Percentiles rank a stretch among this genome's conserved stretches.
phyloP scores from a whole-genome alignment of 1,140 invertebrate species.

The Homarus americanus region DNA sequence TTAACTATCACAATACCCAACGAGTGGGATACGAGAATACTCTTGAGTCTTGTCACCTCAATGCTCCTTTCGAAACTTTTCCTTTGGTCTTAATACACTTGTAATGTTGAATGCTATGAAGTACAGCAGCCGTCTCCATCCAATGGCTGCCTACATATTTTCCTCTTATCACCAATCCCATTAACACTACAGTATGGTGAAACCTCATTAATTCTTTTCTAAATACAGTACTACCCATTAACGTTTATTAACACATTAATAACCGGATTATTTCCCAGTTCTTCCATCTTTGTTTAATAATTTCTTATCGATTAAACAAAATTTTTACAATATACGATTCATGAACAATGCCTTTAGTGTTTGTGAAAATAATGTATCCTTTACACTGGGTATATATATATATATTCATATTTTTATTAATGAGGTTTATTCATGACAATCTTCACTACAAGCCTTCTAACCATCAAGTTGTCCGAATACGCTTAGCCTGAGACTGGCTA shows the following conservation, averaged over 20 bases:
- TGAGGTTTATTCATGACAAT: conserved; percentile 16
- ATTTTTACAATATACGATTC: not conserved
- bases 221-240: not conserved
- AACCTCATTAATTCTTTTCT: not conserved
- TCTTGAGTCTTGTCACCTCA: not conserved
- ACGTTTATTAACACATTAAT: not conserved
- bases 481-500: conserved; percentile 66
- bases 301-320: not conserved
- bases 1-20: not conserved
- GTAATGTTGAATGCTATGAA: not conserved
- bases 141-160: conserved; percentile 5
- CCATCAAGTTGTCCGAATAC: conserved; percentile 74
- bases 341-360: not conserved
- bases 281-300: not conserved
- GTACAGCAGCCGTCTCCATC: not conserved
- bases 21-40: not conserved
- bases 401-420: conserved; percentile 27
- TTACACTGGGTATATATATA: conserved; percentile 40
- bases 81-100: not conserved
- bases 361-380: not conserved
- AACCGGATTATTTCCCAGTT: not conserved
- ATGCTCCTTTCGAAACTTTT: too few relatives aligned
- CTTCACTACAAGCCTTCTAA: conserved; percentile 65
- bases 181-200: not conserved
- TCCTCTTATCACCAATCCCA: not conserved